Evolutionary conservation across 2,888 invertebrate species (phyloP), one percentile per base, ranked within the genome.

Genomic region (Baronia brevicornis): DNA sequence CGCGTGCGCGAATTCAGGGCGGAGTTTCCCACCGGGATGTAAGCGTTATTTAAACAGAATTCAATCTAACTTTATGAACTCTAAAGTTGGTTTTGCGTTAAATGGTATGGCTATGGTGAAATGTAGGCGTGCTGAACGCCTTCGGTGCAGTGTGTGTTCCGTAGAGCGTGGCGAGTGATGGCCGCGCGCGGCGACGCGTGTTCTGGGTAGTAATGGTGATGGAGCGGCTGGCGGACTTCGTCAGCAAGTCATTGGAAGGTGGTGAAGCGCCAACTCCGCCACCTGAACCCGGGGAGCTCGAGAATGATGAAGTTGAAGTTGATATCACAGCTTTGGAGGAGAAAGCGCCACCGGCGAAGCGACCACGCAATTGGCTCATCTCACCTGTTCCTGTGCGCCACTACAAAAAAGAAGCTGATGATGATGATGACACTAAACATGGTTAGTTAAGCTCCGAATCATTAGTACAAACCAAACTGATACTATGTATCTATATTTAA

Each of bases 211-310:
- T 82, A 71, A 82, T 84, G 84, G 77, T 82, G 74, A 94, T 95
- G 94, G 94, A 94, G 86, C 93, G 94, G 86, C 88, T 95, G 74
- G 92, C 94, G 63, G 93, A 94, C 86, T 94, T 95, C 86, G 94
- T 95, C 65, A 93, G 93, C 59, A 94, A 94, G 82, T 93, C 94
- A 41, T 91, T 94, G 75, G 91, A 91, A 65, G 88, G 88, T 48
- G 64, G 86, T 70, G 80, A 79, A 51, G 72, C 73, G 36, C 82
- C 82, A 31, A 75, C 78, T 51, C 75, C 82, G 38, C 80, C 79
- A 42, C 75, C 79, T 28, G 80, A 63, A 74, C 86, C 80, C 37
- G 65, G 86, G 58, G 63, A 86, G 63, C 46, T 53, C 3, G 77
- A 73, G 25, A 74, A 72, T 33, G 54, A 63, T 0, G 82, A 79